Conservation (phyloP, 2,797 vertebrate species). For the Apogon talboti region DNA sequence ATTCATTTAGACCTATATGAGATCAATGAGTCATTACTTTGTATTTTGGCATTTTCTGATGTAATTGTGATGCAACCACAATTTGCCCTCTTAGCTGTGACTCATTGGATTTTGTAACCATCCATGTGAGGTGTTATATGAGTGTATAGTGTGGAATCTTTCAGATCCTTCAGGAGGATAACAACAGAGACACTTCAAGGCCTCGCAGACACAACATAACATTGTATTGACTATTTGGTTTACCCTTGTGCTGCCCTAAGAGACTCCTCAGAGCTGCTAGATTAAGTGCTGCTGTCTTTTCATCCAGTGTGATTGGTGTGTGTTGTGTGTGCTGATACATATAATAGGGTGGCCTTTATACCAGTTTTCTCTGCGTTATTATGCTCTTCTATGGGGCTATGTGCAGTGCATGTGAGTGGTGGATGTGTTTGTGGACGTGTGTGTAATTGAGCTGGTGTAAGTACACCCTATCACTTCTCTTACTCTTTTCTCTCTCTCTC, state of each 20-base stretch:
- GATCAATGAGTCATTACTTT: neutral
- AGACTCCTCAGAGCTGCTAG: slow-evolving; percentile 36
- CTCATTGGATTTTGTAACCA: neutral
- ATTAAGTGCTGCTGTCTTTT: slow-evolving; percentile 51
- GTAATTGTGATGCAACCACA: slow-evolving; percentile 13
- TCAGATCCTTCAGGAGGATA: slow-evolving; percentile 3
- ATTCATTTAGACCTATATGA: neutral
- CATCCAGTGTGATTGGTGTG: slow-evolving; percentile 29
- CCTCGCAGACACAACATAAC: slow-evolving; percentile 37
- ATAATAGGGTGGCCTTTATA: slow-evolving; percentile 24
- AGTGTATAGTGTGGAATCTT: neutral
- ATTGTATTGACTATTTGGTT: slow-evolving; percentile 53
- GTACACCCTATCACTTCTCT: slow-evolving; percentile 50
- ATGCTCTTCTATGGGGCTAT: neutral
- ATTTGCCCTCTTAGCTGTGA: neutral
- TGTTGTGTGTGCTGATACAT: slow-evolving; percentile 12
- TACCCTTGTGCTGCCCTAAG: slow-evolving; percentile 22
- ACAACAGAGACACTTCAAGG: slow-evolving; percentile 18
- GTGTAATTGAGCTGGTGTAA: slow-evolving; percentile 66
- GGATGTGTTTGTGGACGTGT: slow-evolving; percentile 38
- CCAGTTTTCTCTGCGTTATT: slow-evolving; percentile 35
- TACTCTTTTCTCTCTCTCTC: slow-evolving; percentile 36
- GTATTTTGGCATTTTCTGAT: slow-evolving; percentile 12
- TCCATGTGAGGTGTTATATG: neutral
- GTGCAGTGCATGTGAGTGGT: slow-evolving; percentile 9